Evolutionary conservation across 2,113 vertebrate species (phyloP).

Genomic region (Talpa occidentalis): DNA sequence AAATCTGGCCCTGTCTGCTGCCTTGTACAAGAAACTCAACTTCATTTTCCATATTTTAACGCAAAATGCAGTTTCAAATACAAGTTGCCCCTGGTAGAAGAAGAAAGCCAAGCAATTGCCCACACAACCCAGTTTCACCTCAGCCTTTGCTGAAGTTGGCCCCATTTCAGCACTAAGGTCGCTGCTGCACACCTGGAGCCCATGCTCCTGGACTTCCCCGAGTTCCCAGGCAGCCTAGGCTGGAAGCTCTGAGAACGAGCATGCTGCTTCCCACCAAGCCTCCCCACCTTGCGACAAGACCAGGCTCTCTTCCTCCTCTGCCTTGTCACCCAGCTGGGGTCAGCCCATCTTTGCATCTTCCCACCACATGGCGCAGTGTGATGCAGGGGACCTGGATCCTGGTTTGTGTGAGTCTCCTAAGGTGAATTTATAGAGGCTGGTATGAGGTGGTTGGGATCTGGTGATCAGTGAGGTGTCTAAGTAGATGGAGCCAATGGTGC

Average conservation of each 20-base stretch:
- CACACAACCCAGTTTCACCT: constrained; percentile 61
- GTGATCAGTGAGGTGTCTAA: neutral
- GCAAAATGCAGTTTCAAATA: constrained; percentile 70
- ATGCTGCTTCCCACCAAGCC: constrained; percentile 52
- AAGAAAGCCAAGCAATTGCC: constrained; percentile 41
- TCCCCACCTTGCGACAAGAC: constrained; percentile 57
- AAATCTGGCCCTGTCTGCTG: neutral
- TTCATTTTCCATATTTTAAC: constrained; percentile 60
- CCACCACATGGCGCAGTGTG: neutral
- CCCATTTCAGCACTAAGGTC: constrained; percentile 51
- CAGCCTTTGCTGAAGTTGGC: constrained; percentile 72
- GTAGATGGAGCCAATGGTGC: constrained; percentile 36
- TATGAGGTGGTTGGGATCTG: neutral
- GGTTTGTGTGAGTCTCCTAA: constrained; percentile 65
- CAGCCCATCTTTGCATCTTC: neutral
- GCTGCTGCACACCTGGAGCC: constrained; percentile 48
- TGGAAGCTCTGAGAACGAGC: constrained; percentile 64
- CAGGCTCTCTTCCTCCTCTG: neutral
- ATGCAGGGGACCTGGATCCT: neutral
- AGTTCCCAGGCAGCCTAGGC: constrained; percentile 74
- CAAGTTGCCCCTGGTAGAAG: constrained; percentile 76
- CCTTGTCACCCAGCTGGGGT: constrained; percentile 50
- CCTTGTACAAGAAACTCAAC: constrained; percentile 25
- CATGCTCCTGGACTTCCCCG: constrained; percentile 59
- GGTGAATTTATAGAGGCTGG: neutral